Conservation (phyloP, 2,888 invertebrate species). For the Lepidocyrtoides sp. region DNA sequence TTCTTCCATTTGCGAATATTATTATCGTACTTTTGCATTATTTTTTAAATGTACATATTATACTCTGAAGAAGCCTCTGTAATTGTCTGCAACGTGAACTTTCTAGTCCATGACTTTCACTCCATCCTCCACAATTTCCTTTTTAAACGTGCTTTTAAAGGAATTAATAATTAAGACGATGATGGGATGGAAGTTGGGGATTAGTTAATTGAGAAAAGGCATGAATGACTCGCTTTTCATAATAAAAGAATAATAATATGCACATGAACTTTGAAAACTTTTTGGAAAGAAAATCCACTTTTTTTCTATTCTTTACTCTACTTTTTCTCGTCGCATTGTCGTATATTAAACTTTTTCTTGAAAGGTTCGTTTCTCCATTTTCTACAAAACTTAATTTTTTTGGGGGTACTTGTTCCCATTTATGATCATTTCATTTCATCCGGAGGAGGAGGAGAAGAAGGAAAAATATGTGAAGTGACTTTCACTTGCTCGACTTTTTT, state of each 20-base stretch:
- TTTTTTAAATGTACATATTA: too few relatives aligned
- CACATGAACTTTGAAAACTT: not conserved
- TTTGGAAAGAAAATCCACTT: too few relatives aligned
- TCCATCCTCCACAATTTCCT: not conserved
- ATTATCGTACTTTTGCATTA: too few relatives aligned
- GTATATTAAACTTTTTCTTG: not conserved
- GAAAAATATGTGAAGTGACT: too few relatives aligned
- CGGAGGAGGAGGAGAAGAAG: not conserved
- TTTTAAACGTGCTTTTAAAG: not conserved
- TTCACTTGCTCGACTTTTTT: not conserved
- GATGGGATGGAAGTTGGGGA: not conserved
- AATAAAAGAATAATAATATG: too few relatives aligned
- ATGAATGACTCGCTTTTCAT: not conserved
- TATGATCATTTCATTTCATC: too few relatives aligned
- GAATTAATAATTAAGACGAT: slow-evolving; percentile 14
- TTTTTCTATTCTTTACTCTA: not conserved
- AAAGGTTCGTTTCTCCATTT: not conserved
- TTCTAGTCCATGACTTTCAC: too few relatives aligned
- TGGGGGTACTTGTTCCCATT: not conserved
- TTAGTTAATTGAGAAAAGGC: not conserved
- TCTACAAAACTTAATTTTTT: not conserved
- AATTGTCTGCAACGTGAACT: too few relatives aligned
- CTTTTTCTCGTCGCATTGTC: not conserved
- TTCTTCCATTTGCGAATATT: not conserved
- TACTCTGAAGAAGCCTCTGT: too few relatives aligned